Evolutionary conservation across 2,888 invertebrate genomes (phyloP), one percentile per base, ranked within the genome.

Genomic region (Quadroppia sp.): DNA sequence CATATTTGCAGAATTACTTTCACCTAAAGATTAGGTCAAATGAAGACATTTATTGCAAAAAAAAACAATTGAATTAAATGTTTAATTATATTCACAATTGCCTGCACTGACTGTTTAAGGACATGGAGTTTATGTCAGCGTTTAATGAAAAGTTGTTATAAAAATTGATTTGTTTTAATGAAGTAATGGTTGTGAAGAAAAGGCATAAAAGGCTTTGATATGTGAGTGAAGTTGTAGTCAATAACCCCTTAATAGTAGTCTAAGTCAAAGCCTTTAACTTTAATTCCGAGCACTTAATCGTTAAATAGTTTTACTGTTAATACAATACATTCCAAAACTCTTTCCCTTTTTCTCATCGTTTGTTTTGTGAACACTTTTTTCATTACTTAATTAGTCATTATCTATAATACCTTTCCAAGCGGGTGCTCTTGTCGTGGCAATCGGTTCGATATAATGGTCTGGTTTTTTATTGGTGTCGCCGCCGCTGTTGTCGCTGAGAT

Each of bases 1-100:
- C 61, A 32, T 61, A 61, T 61, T 61, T 61, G 61, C n/a, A 61
- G 61, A 32, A 61, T 61, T 32, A 61, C 61, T 61, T 61, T 61
- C 32, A 61, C 61, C 61, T 61, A n/a, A 59, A 61, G 32, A 61
- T 17, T 23, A 13, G 23, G 23, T 53, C 20, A 53, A 36, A 36
- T 4, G 36, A 53, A 53, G 53, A 53, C 53, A 53, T 53, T 53
- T 53, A 25, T 13, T 1, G 13, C 53, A 25, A 7, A 53, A 28
- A 28, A 9, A 32, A 30, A 61, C 3, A 53, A 23, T 9, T 2
- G 53, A 53, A 7, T 9, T 9, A 53, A 53, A 53, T 23, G 23
- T 7, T 53, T 53, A 13, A 53, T 23, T 53, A 53, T 25, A 53
- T 48, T 48, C 20, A 59, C 23, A 23, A 30, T 32, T 32, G 30